A percentile compares a stretch with the other conserved stretches of the same genome.
Conservation (phyloP, 2,797 vertebrate genomes). For the Microctenopoma steveboyesi region DNA sequence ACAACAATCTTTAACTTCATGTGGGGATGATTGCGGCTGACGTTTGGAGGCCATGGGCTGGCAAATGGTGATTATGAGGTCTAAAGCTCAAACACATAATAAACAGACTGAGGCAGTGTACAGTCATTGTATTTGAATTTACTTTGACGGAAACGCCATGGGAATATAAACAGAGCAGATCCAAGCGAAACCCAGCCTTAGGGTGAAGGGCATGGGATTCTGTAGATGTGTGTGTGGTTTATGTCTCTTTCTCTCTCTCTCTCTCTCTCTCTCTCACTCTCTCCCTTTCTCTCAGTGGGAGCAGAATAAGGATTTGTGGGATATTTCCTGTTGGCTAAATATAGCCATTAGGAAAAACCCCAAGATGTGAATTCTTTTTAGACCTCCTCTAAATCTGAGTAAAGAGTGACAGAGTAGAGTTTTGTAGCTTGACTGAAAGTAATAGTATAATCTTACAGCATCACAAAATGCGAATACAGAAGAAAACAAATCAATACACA, state of each 20-base stretch:
- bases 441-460: neutral
- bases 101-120: neutral
- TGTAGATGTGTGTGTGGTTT: constrained; percentile 16
- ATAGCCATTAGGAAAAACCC: constrained; percentile 64
- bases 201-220: constrained; percentile 57
- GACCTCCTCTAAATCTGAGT: constrained; percentile 7
- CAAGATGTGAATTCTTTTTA: constrained; percentile 28
- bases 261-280: constrained; percentile 20
- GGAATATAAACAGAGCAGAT: constrained; percentile 63
- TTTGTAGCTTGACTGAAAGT: neutral
- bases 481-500: neutral
- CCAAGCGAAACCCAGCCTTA: constrained; percentile 29
- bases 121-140: constrained; percentile 18
- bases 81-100: constrained; percentile 3
- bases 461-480: neutral
- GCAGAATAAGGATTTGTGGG: constrained; percentile 46
- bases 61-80: neutral
- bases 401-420: constrained; percentile 15
- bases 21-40: constrained; percentile 34
- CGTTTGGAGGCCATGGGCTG: neutral
- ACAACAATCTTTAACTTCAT: constrained; percentile 34
- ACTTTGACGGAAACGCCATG: constrained; percentile 28
- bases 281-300: constrained; percentile 36
- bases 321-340: constrained; percentile 72
- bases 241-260: constrained; percentile 16